Conservation (phyloP, 2,113 vertebrate genomes). For the Noturus placidus region DNA sequence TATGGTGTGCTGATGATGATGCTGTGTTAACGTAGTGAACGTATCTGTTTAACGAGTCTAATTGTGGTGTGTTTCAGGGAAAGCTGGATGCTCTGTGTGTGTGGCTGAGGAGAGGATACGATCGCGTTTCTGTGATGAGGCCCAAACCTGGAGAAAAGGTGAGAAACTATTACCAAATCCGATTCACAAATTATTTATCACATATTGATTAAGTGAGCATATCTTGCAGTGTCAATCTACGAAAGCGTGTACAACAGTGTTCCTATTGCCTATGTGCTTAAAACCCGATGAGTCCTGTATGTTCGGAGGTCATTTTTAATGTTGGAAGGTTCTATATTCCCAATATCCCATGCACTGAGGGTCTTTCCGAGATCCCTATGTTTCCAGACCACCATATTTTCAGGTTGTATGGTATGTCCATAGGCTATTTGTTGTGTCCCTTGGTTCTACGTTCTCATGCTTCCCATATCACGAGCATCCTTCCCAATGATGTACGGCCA, state of each 20-base stretch:
- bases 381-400: background rate
- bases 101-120: slow-evolving; percentile 87
- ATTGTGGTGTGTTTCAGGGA: slow-evolving; percentile 73
- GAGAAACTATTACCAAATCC: slow-evolving; percentile 34
- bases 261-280: background rate
- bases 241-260: background rate
- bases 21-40: background rate
- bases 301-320: background rate
- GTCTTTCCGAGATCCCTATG: background rate
- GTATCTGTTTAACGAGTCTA: background rate
- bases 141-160: slow-evolving; percentile 98
- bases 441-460: background rate
- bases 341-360: background rate
- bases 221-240: background rate
- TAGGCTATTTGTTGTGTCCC: background rate
- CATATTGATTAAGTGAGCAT: background rate
- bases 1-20: background rate
- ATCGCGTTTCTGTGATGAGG: slow-evolving; percentile 93
- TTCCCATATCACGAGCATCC: background rate
- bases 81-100: slow-evolving; percentile 93
- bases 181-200: background rate
- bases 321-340: background rate
- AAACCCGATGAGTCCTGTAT: background rate
- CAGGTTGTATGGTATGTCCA: background rate
- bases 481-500: background rate